Conservation (phyloP, 2,888 invertebrate species). For the Macroteleia sp. region DNA sequence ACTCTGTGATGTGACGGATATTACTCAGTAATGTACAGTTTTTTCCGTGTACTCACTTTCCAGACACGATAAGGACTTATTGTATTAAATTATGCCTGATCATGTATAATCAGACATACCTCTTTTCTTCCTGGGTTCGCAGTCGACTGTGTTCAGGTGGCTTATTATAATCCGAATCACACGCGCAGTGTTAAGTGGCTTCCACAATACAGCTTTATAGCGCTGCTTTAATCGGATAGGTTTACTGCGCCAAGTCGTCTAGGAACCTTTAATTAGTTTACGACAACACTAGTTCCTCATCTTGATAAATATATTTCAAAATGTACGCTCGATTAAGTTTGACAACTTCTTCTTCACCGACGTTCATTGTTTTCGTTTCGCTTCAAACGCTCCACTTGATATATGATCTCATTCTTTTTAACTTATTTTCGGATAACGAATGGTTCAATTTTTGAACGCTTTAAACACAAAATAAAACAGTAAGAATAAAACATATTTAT, state of each 20-base stretch:
- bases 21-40: too few relatives aligned
- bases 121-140: too few relatives aligned
- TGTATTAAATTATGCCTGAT: too few relatives aligned
- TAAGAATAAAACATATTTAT: neutral
- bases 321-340: slow-evolving; percentile 49
- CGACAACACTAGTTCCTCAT: slow-evolving; percentile 61
- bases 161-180: slow-evolving; percentile 76
- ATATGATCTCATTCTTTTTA: slow-evolving; percentile 12
- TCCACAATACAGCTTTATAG: slow-evolving; percentile 69
- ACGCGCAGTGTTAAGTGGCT: slow-evolving; percentile 78
- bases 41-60: too few relatives aligned
- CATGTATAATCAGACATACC: too few relatives aligned
- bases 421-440: slow-evolving; percentile 4
- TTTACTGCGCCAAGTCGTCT: slow-evolving; percentile 74
- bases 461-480: neutral
- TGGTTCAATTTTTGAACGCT: neutral
- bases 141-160: slow-evolving; percentile 63
- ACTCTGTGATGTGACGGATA: too few relatives aligned
- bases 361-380: slow-evolving; percentile 50
- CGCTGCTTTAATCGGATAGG: slow-evolving; percentile 76
- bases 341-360: slow-evolving; percentile 37
- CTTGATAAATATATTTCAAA: slow-evolving; percentile 51
- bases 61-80: too few relatives aligned
- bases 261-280: slow-evolving; percentile 77
- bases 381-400: slow-evolving; percentile 24